These are phyloP conservation scores for Ypsolopha scabrella DNA, from an alignment of 2,888 invertebrate species.

Conservation along the genomic window DNA sequence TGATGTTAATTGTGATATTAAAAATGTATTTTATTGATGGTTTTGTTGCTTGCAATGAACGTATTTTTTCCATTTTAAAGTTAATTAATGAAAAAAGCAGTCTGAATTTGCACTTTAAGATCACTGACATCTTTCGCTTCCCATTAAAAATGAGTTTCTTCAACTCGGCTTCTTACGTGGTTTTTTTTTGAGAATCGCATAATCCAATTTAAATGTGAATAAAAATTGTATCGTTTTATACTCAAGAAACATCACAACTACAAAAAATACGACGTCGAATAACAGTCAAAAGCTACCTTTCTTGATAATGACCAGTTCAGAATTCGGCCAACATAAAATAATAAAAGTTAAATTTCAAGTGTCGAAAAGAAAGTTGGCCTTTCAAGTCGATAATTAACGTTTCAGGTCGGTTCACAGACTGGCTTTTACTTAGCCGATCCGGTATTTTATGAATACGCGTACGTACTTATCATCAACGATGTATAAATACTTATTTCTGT, in stretches of 20 bases:
- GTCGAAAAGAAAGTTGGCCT: not conserved
- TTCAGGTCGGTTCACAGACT: not conserved
- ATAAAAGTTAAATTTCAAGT: not conserved
- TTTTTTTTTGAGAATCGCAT: not conserved
- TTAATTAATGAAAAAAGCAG: not conserved
- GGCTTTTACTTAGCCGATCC: too few species aligned
- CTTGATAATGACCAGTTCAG: not conserved
- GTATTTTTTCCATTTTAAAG: not conserved
- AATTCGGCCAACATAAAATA: not conserved
- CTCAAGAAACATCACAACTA: not conserved
- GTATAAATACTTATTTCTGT: too few species aligned
- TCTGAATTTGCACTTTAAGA: not conserved
- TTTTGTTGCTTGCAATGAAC: not conserved
- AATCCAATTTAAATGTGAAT: constrained; percentile 2
- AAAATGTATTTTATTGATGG: constrained; percentile 2
- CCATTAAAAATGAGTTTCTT: not conserved
- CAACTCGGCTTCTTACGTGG: not conserved
- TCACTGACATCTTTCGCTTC: not conserved
- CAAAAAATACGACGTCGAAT: not conserved
- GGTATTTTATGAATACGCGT: too few species aligned
- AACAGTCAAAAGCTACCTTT: not conserved
- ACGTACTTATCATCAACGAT: too few species aligned
- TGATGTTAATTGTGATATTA: not conserved
- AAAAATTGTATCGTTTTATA: not conserved
- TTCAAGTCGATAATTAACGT: not conserved